Conservation (phyloP, 2,113 vertebrate species). For the Gasterosteus nipponicus region DNA sequence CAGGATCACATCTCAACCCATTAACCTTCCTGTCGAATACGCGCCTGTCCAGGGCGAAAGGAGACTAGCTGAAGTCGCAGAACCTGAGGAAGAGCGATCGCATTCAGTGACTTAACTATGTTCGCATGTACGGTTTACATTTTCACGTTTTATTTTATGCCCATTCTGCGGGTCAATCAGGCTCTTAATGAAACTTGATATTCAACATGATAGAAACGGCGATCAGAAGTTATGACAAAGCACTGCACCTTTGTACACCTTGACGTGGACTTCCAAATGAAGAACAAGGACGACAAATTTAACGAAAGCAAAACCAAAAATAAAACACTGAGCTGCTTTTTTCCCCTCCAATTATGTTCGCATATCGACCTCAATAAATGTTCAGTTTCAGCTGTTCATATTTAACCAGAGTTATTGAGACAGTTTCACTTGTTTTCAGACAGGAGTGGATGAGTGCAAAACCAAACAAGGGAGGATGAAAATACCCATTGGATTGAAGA, state of each 20-base stretch:
- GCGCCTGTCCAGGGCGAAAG: not conserved
- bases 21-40: not conserved
- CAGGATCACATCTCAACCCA: not conserved
- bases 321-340: conserved; percentile 2
- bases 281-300: conserved; percentile 4
- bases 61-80: not conserved
- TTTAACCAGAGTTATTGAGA: conserved; percentile 7
- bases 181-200: conserved; percentile 7
- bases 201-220: not conserved
- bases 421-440: conserved; percentile 1
- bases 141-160: conserved; percentile 8
- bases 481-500: not conserved
- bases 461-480: not conserved
- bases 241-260: conserved; percentile 20
- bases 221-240: conserved; percentile 5
- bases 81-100: conserved; percentile 57
- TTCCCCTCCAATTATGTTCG: not conserved
- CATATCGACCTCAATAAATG: conserved; percentile 4
- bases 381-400: conserved; percentile 14
- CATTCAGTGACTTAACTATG: conserved; percentile 37
- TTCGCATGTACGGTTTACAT: conserved; percentile 29
- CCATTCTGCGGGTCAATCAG: conserved; percentile 22
- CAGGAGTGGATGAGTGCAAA: conserved; percentile 1
- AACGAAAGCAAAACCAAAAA: conserved; percentile 16
- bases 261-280: conserved; percentile 11